phyloP scores from a whole-genome alignment of 2,113 vertebrate species.

The Gymnorhina tibicen region DNA sequence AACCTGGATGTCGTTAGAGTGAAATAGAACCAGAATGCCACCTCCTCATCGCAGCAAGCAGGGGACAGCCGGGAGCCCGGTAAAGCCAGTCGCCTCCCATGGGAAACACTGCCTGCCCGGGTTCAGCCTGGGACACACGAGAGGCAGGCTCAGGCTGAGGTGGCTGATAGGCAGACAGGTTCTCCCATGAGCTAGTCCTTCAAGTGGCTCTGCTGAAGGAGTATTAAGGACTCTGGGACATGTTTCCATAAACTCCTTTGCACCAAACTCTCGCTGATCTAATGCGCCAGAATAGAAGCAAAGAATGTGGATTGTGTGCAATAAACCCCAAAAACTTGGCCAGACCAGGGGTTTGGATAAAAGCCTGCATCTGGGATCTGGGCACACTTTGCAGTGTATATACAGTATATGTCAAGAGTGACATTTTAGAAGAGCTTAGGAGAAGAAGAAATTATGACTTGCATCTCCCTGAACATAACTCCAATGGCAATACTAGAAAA shows the following conservation, averaged over 20 bases:
- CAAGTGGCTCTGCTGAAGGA: not conserved
- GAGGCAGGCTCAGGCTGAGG: not conserved
- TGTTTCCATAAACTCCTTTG: not conserved
- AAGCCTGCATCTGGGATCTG: constrained; percentile 44
- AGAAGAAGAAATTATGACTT: constrained; percentile 61
- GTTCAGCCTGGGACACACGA: not conserved
- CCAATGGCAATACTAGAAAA: constrained; percentile 33
- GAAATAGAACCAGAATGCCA: rapidly evolving
- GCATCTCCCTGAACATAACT: constrained; percentile 17
- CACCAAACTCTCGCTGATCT: not conserved
- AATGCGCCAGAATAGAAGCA: not conserved
- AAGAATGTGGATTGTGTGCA: not conserved
- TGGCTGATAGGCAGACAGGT: not conserved
- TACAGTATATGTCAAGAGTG: constrained; percentile 54
- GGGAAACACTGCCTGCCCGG: not conserved
- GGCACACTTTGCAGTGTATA: constrained; percentile 41
- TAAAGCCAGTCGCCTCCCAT: not conserved
- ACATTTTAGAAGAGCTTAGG: constrained; percentile 47
- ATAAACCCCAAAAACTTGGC: constrained; percentile 7
- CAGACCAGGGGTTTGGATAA: constrained; percentile 57
- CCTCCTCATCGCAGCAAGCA: not conserved
- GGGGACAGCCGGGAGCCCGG: not conserved
- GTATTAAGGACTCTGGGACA: not conserved
- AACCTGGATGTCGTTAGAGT: not conserved
- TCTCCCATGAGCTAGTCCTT: not conserved